Evolutionary conservation across 2,113 vertebrate genomes (phyloP), one percentile per base, ranked within the genome.

Genomic region (Charadrius vociferus): DNA sequence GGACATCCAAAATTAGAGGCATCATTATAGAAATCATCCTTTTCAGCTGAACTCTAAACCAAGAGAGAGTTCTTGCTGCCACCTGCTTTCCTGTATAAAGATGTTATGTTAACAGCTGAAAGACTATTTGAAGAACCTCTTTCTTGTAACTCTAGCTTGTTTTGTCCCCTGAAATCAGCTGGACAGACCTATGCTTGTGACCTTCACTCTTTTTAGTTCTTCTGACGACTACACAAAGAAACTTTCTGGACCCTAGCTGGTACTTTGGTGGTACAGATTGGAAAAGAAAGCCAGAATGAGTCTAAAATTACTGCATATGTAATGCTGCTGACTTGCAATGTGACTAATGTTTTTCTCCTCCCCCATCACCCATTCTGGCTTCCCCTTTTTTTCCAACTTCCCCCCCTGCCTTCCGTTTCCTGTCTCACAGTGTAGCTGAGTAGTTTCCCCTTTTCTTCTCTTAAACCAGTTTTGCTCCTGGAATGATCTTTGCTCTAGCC

Each of bases 1-100:
- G 90, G 86, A 81, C 67, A 75, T 92, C 77, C 92, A 93, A 79
- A 93, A 92, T 90, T 75, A 93, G 92, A 93, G 83, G 30, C 56
- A 50, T 67, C 92, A 12, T 55, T 67, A 70, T 8, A 70, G 68
- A 90, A 95, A 84, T 83, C 36, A 34, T 84, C 36, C 59, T 73
- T 92, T 86, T 80, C 79, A 88, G 61, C n/a, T 82, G 62, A 94
- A 81, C 74, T 93, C 74, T 29, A 61, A 86, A 74, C 14, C 3
- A 5, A 81, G 41, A 58, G 23, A 4, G 29, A 66, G n/a, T 82
- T 80, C 45, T 93, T 90, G 63, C 45, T 88, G 81, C 50, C 58
- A 41, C 58, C n/a, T 53, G 27, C 78, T 77, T 73, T 70, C n/a
- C 34, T 77, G 53, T 32, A 12, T 20, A 30, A 67, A 74, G 27